A percentile compares a stretch with the other conserved stretches of the same genome.
Evolutionary conservation across 1,140 invertebrate species (phyloP).

Genomic region (Chironomus striatipennis): DNA sequence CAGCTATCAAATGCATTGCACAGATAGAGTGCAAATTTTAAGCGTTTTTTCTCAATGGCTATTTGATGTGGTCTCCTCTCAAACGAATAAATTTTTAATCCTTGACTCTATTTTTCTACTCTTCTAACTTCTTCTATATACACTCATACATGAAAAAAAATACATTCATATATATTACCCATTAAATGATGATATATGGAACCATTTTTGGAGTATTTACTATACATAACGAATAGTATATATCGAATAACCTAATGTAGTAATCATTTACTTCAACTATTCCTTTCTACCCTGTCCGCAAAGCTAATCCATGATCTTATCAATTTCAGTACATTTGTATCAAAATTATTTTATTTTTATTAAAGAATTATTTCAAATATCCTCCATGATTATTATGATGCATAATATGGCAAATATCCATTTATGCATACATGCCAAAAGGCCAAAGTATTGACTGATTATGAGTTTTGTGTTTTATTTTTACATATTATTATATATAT

Average conservation of each 20-base stretch:
- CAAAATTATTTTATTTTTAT: too few species aligned
- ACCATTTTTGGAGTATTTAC: not conserved
- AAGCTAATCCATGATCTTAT: too few species aligned
- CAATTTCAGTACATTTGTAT: too few species aligned
- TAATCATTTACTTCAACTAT: too few species aligned
- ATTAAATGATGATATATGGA: not conserved
- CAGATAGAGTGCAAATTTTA: constrained; percentile 48
- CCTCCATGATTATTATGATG: too few species aligned
- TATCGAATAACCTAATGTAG: too few species aligned
- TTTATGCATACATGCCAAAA: not conserved
- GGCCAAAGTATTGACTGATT: not conserved
- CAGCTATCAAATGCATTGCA: constrained; percentile 73
- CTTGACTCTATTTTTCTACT: not conserved
- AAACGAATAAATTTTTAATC: not conserved
- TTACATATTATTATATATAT: too few species aligned
- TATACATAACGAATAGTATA: too few species aligned
- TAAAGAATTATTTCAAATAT: too few species aligned
- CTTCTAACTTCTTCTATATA: not conserved
- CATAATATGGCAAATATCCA: not conserved
- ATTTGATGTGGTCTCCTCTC: not conserved
- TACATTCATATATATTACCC: not conserved
- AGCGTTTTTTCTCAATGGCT: constrained; percentile 11
- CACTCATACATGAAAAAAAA: too few species aligned
- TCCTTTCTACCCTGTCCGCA: too few species aligned
- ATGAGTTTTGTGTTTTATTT: not conserved